phyloP scores from a whole-genome alignment of 1,140 invertebrate species.

The Drosophila mauritiana region DNA sequence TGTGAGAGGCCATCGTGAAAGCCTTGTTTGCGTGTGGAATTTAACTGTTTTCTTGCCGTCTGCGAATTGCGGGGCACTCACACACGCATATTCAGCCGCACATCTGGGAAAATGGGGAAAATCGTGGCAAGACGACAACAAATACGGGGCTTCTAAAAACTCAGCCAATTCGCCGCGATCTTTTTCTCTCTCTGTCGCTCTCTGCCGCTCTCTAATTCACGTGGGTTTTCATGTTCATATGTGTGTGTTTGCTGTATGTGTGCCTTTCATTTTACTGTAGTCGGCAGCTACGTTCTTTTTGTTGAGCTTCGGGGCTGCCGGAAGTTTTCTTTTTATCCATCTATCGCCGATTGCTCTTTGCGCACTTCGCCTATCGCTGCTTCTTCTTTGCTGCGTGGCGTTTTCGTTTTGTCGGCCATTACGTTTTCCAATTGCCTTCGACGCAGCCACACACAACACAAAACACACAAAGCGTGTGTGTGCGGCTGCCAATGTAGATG shows the following conservation, averaged over 20 bases:
- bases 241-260: constrained; percentile 11
- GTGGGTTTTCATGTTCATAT: constrained; percentile 66
- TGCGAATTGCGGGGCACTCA: constrained; percentile 28
- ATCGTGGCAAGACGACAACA: constrained; percentile 43
- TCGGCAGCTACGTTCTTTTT: constrained; percentile 56
- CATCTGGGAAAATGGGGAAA: constrained; percentile 57
- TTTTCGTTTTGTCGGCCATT: constrained; percentile 78
- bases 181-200: constrained; percentile 45
- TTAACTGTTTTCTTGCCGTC: constrained; percentile 44
- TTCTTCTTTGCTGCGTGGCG: constrained; percentile 77
- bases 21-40: constrained; percentile 42
- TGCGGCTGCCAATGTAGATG: constrained; percentile 4
- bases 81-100: constrained; percentile 36
- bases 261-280: constrained; percentile 12
- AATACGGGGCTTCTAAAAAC: constrained; percentile 55
- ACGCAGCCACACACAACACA: constrained; percentile 33
- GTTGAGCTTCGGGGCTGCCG: constrained; percentile 67
- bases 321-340: constrained; percentile 81
- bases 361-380: constrained; percentile 57
- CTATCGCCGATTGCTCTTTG: constrained; percentile 46
- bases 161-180: constrained; percentile 76
- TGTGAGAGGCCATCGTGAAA: constrained; percentile 28
- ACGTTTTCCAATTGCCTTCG: constrained; percentile 77
- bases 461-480: constrained; percentile 25
- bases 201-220: constrained; percentile 70